Evolutionary conservation across 2,113 vertebrate species (phyloP), one percentile per base, ranked within the genome.

Genomic region (human): DNA sequence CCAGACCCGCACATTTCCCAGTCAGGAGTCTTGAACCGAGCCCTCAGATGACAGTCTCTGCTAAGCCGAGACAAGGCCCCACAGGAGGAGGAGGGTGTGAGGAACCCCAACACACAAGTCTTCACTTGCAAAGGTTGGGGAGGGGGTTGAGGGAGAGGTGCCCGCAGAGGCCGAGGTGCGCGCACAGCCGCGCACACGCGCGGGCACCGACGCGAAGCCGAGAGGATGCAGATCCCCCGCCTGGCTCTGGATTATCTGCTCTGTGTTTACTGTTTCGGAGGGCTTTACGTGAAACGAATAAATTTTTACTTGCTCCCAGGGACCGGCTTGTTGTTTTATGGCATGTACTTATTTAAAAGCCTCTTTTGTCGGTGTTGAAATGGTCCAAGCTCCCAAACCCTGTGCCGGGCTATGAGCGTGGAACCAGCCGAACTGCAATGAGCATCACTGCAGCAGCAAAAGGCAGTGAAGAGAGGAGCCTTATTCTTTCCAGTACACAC

Each of bases 321-420:
- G 97, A 76, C 95, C 35, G 55, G 72, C 96, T 98, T 96, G 96
- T 81, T 96, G 94, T 96, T 98, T 98, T 93, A 97, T 73, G 97
- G 68, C 93, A 40, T 66, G 25, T 80, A 81, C 89, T 97, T 95
- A 88, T 90, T 96, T 75, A 76, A 97, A 97, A 97, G 92, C 84
- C 97, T 95, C 90, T 96, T 93, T 87, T 90, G 96, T 73, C 30
- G 68, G 57, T 27, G 84, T 35, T 83, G 95, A 97, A 95, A 98
- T n/a, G 94, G 93, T 59, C 85, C 91, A 95, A 85, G 78, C 85
- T 97, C 96, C 94, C 86, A 96, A 98, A 96, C 89, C 66, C 80
- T 91, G 81, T 85, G 89, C 97, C 87, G 92, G 85, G 20, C 75
- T 80, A 0, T 7, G 35, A 92, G 68, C 66, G 3, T 25, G 80